These are phyloP conservation scores for Amiota communis DNA, from an alignment of 2,888 invertebrate genomes.

Conservation along the genomic window DNA sequence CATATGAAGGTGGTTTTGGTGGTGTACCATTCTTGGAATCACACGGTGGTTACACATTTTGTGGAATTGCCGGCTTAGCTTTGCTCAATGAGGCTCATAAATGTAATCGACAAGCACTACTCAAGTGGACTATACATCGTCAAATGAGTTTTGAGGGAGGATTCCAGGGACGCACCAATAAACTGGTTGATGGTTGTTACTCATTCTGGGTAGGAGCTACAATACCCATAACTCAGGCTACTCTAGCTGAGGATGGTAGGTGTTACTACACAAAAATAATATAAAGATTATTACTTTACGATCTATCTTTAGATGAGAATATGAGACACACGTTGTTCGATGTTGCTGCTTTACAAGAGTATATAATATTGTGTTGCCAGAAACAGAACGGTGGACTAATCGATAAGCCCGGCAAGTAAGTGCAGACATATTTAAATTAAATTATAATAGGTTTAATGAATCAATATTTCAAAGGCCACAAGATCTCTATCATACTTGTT, in stretches of 20 bases:
- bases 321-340: slow-evolving; percentile 78
- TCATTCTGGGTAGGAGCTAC: slow-evolving; percentile 99
- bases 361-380: slow-evolving; percentile 95
- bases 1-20: slow-evolving; percentile 98
- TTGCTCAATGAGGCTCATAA: slow-evolving; percentile 76
- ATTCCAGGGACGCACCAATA: slow-evolving; percentile 97
- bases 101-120: slow-evolving; percentile 75
- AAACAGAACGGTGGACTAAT: slow-evolving; percentile 88
- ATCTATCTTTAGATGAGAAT: slow-evolving; percentile 46
- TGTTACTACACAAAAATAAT: not conserved
- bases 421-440: slow-evolving; percentile 44
- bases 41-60: slow-evolving; percentile 99
- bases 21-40: slow-evolving; percentile 96
- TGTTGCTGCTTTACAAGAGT: slow-evolving; percentile 93
- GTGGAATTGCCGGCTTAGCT: slow-evolving; percentile 92
- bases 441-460: slow-evolving; percentile 10
- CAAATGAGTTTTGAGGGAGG: slow-evolving; percentile 98
- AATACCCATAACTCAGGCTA: slow-evolving; percentile 88
- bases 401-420: slow-evolving; percentile 97
- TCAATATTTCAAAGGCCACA: slow-evolving; percentile 77
- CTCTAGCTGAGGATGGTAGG: slow-evolving; percentile 76
- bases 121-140: slow-evolving; percentile 90
- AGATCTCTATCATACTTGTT: slow-evolving; percentile 98
- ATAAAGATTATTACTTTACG: not conserved
- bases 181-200: slow-evolving; percentile 98